A percentile compares a stretch with the other conserved stretches of the same genome.
These are phyloP conservation scores for Drosophila affinis DNA, from an alignment of 2,888 invertebrate species.

Conservation along the genomic window DNA sequence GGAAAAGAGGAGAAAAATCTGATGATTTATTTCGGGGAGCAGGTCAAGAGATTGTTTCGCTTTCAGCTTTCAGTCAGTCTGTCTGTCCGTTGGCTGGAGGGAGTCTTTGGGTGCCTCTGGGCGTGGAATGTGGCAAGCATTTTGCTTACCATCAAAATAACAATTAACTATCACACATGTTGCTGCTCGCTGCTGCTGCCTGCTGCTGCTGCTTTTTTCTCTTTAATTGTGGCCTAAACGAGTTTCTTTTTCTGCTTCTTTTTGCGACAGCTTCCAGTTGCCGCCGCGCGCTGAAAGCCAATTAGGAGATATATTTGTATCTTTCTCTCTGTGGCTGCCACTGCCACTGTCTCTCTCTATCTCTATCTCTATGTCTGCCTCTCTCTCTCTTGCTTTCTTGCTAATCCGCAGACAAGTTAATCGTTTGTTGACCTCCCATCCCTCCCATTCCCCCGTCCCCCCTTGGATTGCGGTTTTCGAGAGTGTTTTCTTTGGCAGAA, in stretches of 20 bases:
- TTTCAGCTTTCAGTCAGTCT: slow-evolving; percentile 33
- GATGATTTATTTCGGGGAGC: slow-evolving; percentile 58
- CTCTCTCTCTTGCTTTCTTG: slow-evolving; percentile 17
- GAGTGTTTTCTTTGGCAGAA: slow-evolving; percentile 38
- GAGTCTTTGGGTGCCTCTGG: background rate
- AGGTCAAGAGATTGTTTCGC: slow-evolving; percentile 42
- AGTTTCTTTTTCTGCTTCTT: slow-evolving; percentile 41
- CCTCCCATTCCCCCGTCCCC: slow-evolving; percentile 17
- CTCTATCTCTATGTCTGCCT: slow-evolving; percentile 12
- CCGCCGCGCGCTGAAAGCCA: slow-evolving; percentile 52
- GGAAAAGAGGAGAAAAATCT: slow-evolving; percentile 47
- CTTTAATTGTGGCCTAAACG: slow-evolving; percentile 44
- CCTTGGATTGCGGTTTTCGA: slow-evolving; percentile 29
- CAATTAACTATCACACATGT: slow-evolving; percentile 44
- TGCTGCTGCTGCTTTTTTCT: too few relatives aligned
- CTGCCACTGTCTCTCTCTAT: slow-evolving; percentile 3
- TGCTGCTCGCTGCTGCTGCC: too few relatives aligned
- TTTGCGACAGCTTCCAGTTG: slow-evolving; percentile 43
- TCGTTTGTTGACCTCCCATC: slow-evolving; percentile 68
- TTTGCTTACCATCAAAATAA: slow-evolving; percentile 28
- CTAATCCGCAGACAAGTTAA: slow-evolving; percentile 75
- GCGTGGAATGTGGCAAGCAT: slow-evolving; percentile 29
- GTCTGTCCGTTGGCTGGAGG: background rate
- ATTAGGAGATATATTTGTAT: slow-evolving; percentile 62
- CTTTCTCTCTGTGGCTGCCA: slow-evolving; percentile 14